phyloP scores from a whole-genome alignment of 2,797 vertebrate genomes.

The Steatocranus sp. region DNA sequence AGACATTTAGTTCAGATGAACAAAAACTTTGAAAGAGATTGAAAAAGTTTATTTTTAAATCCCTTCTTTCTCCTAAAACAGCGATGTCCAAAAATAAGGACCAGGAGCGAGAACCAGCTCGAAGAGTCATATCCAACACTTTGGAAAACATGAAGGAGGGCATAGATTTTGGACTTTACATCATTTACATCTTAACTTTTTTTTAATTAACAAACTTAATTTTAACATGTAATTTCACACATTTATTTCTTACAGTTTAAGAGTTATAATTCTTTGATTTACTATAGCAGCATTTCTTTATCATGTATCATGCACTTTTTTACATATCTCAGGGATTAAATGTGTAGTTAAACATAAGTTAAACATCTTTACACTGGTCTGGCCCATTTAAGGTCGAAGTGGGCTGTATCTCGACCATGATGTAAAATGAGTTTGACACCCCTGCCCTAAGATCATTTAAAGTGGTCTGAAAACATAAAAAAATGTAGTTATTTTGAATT shows the following conservation, averaged over 20 bases:
- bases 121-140: neutral
- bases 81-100: neutral
- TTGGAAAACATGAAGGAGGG: neutral
- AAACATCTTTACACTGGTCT: neutral
- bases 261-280: neutral
- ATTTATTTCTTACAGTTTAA: neutral
- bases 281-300: neutral
- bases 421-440: neutral
- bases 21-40: neutral
- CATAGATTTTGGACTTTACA: neutral
- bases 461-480: neutral
- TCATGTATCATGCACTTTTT: neutral
- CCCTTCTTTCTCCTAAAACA: neutral
- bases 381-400: neutral
- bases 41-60: neutral
- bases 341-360: neutral
- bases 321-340: neutral
- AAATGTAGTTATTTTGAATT: neutral
- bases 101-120: neutral
- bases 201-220: neutral
- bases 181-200: neutral
- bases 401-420: neutral
- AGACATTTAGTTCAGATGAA: neutral
- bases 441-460: neutral
- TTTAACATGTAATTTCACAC: neutral